Evolutionary conservation across 2,113 vertebrate genomes (phyloP), one percentile per base, ranked within the genome.

Genomic region (Triplophysa dalaica): DNA sequence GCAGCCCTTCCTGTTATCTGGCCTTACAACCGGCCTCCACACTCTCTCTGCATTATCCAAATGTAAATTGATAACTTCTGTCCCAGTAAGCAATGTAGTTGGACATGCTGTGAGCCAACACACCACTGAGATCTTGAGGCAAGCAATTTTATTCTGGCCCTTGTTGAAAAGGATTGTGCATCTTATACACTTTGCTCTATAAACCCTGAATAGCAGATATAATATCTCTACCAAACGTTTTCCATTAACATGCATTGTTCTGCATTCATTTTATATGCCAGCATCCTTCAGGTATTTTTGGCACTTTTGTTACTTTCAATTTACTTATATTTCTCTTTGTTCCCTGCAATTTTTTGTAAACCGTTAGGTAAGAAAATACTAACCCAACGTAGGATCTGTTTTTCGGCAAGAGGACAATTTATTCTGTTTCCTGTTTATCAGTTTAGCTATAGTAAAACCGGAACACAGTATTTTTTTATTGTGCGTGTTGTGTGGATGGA

Each of bases 391-490:
- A 58, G 16, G 58, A 63, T 54, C 62, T 33, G 58, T 8, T 56
- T 56, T 56, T 9, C 0, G 19, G 17, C n/a, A n/a, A 10, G 3
- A 16, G 73, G 58, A 75, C 16, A 29, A 3, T 75, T 50, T 75
- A 29, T 65, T 54, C 17, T 33, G 3, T 77, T 77, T 77, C 75
- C 75, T 66, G 45, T 77, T 76, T 76, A 58, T 75, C 41, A 52
- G 24, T 50, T 64, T 3, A 17, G 41, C 24, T 73, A 14, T 14
- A 63, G 48, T 56, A 8, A 38, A 38, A 38, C 75, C 67, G 75
- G 22, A 81, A 70, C 50, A 21, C 21, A n/a, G 52, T 48, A 22
- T 67, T 41, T 58, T 58, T 68, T 69, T 24, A 43, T 26, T 45
- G 76, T 68, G 58, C 56, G 73, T 41, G 41, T 61, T 52, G 16